Conservation (phyloP, 1,140 invertebrate genomes). For the Drosophila bipectinata region DNA sequence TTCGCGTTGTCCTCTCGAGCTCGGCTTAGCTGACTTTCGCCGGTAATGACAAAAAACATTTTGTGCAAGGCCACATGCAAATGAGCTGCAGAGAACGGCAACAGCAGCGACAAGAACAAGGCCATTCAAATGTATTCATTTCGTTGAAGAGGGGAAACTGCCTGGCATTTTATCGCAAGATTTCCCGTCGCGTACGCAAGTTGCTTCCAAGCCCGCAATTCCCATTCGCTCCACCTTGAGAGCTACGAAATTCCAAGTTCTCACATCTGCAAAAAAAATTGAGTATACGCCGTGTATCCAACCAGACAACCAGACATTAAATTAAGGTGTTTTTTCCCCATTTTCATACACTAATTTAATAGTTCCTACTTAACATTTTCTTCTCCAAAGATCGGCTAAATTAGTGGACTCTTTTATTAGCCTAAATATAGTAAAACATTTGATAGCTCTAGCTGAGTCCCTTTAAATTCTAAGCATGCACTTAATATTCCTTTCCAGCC, state of each 20-base stretch:
- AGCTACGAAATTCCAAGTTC: conserved; percentile 31
- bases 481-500: not conserved
- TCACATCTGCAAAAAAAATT: conserved; percentile 39
- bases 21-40: conserved; percentile 43
- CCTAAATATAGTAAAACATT: no score
- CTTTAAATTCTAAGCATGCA: conserved; percentile 16
- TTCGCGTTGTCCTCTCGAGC: conserved; percentile 17
- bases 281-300: conserved; percentile 58
- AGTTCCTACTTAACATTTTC: no score
- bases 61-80: conserved; percentile 73
- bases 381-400: no score
- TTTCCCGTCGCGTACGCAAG: conserved; percentile 69
- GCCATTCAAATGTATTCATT: conserved; percentile 51
- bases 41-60: conserved; percentile 77
- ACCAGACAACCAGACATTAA: not conserved
- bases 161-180: conserved; percentile 65
- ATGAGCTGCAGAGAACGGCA: conserved; percentile 53
- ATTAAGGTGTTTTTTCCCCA: not conserved
- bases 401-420: no score
- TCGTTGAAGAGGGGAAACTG: conserved; percentile 22
- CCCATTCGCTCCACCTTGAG: conserved; percentile 10
- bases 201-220: conserved; percentile 43
- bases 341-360: no score
- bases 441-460: not conserved
- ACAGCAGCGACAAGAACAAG: conserved; percentile 28